Conservation (phyloP, 2,888 invertebrate genomes). For the Tuta absoluta region DNA sequence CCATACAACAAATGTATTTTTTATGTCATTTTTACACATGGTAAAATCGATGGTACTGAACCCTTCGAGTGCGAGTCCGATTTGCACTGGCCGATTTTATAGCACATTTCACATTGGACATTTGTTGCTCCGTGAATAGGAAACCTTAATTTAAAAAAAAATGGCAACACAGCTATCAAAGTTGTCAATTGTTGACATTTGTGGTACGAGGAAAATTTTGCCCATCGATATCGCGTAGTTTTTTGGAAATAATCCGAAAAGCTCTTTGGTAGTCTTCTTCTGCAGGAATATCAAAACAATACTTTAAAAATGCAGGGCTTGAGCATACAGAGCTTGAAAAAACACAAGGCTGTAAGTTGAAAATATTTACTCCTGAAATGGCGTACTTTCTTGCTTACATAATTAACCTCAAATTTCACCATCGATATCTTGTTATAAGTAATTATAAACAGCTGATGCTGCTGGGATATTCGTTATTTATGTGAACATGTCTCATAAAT, state of each 20-base stretch:
- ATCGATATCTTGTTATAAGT: slow-evolving; percentile 16
- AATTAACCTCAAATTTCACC: slow-evolving; percentile 64
- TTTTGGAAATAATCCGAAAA: slow-evolving; percentile 6
- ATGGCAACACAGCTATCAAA: background rate
- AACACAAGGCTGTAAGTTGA: slow-evolving; percentile 88
- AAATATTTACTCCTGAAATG: slow-evolving; percentile 31
- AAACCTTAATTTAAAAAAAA: background rate
- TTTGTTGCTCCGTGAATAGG: background rate
- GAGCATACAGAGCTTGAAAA: slow-evolving; percentile 85
- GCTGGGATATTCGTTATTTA: background rate
- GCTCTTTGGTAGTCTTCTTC: background rate
- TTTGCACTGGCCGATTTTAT: too few species aligned
- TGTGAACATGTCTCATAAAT: background rate
- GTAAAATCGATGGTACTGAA: too few species aligned
- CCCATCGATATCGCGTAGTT: slow-evolving; percentile 1
- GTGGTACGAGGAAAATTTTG: background rate
- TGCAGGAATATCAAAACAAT: background rate
- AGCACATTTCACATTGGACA: too few species aligned
- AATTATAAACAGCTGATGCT: background rate
- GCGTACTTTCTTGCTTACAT: slow-evolving; percentile 60
- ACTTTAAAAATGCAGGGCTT: slow-evolving; percentile 86
- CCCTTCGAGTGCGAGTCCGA: too few species aligned
- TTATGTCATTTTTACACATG: too few species aligned
- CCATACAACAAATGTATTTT: too few species aligned
- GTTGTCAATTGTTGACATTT: slow-evolving; percentile 7